Evolutionary conservation across 23 tunicate species (phyloP).

Genomic region (Styela plicata): DNA sequence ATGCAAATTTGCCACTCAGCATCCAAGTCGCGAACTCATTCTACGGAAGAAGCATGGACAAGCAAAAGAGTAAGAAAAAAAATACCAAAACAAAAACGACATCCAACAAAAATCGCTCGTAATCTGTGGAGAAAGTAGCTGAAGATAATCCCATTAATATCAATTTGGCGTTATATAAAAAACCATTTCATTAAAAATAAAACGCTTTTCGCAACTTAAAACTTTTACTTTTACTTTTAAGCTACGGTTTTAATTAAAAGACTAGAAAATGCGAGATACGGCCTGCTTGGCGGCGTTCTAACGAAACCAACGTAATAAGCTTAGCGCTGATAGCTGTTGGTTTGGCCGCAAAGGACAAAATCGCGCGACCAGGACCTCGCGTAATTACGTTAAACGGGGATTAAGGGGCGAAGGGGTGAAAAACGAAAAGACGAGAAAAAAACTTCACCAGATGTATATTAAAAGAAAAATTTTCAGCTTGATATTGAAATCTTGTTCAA

Average conservation of each 20-base stretch:
- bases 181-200: not conserved
- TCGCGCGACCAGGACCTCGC: not conserved
- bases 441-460: slow-evolving; percentile 10
- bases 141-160: not conserved
- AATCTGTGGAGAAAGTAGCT: not conserved
- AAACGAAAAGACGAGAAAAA: no score
- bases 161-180: not conserved
- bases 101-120: not conserved
- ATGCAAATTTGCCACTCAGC: no score
- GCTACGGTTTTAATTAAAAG: no score
- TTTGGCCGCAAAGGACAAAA: not conserved
- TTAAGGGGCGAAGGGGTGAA: slow-evolving; percentile 17
- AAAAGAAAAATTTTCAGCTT: no score
- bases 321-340: not conserved
- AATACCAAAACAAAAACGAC: no score
- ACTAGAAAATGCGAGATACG: not conserved
- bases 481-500: not conserved
- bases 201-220: not conserved
- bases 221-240: no score
- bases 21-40: no score
- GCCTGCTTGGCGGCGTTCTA: not conserved
- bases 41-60: no score
- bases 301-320: slow-evolving; percentile 10
- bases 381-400: slow-evolving; percentile 21
- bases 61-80: no score